These are phyloP conservation scores for Isotomurus palustris DNA, from an alignment of 2,888 invertebrate genomes.

Conservation along the genomic window DNA sequence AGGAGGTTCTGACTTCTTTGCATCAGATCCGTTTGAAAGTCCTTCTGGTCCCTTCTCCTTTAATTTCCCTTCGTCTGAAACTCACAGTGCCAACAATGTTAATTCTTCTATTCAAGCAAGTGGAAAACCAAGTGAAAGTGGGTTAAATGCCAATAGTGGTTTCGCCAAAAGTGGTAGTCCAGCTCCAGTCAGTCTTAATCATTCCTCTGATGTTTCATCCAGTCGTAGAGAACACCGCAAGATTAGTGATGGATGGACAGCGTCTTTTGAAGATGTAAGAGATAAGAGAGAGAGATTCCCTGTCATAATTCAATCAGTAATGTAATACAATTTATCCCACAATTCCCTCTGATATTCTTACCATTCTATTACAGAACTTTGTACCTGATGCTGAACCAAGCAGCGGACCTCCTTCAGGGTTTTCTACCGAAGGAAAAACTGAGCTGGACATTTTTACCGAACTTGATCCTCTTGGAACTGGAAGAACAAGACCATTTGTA, in stretches of 20 bases:
- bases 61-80: slow-evolving; percentile 21
- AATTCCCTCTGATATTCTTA: not conserved
- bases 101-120: slow-evolving; percentile 6
- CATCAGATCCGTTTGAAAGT: slow-evolving; percentile 45
- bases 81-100: slow-evolving; percentile 18
- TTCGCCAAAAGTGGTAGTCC: slow-evolving; percentile 2
- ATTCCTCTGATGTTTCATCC: not conserved
- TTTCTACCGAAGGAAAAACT: slow-evolving; percentile 5
- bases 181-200: slow-evolving; percentile 4
- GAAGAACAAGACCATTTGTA: slow-evolving; percentile 80
- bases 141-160: slow-evolving; percentile 7
- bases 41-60: slow-evolving; percentile 38
- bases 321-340: not conserved
- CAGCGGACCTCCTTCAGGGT: slow-evolving; percentile 5
- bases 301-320: not conserved
- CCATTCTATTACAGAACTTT: slow-evolving; percentile 34
- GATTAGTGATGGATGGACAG: slow-evolving; percentile 36
- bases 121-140: not conserved
- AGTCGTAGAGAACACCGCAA: not conserved
- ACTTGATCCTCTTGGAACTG: slow-evolving; percentile 78
- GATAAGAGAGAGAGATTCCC: not conserved
- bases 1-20: slow-evolving; percentile 38
- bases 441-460: slow-evolving; percentile 78
- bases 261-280: slow-evolving; percentile 46
- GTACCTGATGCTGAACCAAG: slow-evolving; percentile 36